These are phyloP conservation scores for Styela clava DNA, from an alignment of 23 tunicate species.

Conservation along the genomic window DNA sequence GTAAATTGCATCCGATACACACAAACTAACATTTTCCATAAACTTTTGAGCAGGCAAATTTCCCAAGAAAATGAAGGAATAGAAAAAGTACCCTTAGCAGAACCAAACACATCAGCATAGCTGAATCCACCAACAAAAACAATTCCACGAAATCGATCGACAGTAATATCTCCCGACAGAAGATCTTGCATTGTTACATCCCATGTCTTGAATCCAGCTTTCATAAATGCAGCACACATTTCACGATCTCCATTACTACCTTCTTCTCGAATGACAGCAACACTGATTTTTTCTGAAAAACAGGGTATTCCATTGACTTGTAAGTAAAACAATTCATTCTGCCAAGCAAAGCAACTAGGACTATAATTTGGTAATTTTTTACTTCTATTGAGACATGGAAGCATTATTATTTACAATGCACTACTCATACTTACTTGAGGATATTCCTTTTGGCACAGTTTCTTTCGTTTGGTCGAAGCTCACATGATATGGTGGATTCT, in stretches of 20 bases:
- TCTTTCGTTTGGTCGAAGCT: conserved; percentile 31
- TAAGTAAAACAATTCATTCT: background rate
- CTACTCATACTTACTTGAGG: background rate
- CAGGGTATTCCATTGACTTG: too few relatives aligned
- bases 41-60: too few relatives aligned
- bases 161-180: conserved; percentile 32
- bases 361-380: too few relatives aligned
- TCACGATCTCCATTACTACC: conserved; percentile 93
- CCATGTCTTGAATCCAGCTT: conserved; percentile 77
- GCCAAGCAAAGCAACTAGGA: too few relatives aligned
- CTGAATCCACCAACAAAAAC: conserved; percentile 94
- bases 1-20: too few relatives aligned
- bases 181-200: conserved; percentile 91
- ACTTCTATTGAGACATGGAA: too few relatives aligned
- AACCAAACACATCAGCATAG: conserved; percentile 85
- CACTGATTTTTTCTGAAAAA: conserved; percentile 28
- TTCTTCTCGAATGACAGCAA: conserved; percentile 83
- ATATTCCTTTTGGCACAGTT: background rate
- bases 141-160: conserved; percentile 71
- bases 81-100: conserved; percentile 90
- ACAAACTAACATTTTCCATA: too few relatives aligned
- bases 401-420: too few relatives aligned
- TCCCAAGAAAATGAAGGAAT: too few relatives aligned
- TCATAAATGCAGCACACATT: conserved; percentile 66
- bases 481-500: conserved; percentile 31